A percentile compares a stretch with the other conserved stretches of the same genome.
These are phyloP conservation scores for Cydia strobilella DNA, from an alignment of 1,140 invertebrate species.

Conservation along the genomic window DNA sequence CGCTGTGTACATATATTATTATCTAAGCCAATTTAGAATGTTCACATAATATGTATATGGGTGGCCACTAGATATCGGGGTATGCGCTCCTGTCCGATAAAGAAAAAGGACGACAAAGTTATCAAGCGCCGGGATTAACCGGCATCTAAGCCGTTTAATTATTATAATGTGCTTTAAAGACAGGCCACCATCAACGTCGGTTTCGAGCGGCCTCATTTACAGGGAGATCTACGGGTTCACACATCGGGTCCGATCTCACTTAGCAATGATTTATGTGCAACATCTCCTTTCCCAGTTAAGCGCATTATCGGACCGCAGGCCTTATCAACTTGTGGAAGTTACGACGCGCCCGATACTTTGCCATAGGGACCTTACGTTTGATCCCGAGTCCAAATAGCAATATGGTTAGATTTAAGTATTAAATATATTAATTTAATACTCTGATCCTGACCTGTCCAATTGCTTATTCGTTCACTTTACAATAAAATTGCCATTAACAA, in stretches of 20 bases:
- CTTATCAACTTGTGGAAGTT: conserved; percentile 63
- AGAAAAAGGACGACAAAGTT: conserved; percentile 32
- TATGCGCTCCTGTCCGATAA: conserved; percentile 8
- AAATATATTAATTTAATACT: background rate
- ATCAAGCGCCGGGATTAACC: conserved; percentile 33
- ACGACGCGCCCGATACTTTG: conserved; percentile 6
- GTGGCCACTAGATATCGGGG: background rate
- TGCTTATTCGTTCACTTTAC: background rate
- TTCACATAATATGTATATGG: conserved; percentile 15
- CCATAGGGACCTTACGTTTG: background rate
- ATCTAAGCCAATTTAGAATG: background rate
- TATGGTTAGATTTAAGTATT: background rate
- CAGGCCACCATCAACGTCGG: conserved; percentile 56
- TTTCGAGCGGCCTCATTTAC: conserved; percentile 67
- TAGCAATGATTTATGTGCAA: conserved; percentile 76
- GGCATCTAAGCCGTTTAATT: conserved; percentile 45
- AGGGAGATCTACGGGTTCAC: conserved; percentile 77
- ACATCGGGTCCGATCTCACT: conserved; percentile 76
- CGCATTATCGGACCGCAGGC: conserved; percentile 74
- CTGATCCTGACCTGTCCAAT: background rate
- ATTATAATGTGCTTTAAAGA: conserved; percentile 48
- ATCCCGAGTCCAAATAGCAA: conserved; percentile 6
- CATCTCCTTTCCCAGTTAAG: conserved; percentile 71
- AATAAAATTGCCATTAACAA: background rate
- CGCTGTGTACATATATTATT: background rate